These are phyloP conservation scores for Ellobius talpinus DNA, from an alignment of 2,113 vertebrate species.

Conservation along the genomic window DNA sequence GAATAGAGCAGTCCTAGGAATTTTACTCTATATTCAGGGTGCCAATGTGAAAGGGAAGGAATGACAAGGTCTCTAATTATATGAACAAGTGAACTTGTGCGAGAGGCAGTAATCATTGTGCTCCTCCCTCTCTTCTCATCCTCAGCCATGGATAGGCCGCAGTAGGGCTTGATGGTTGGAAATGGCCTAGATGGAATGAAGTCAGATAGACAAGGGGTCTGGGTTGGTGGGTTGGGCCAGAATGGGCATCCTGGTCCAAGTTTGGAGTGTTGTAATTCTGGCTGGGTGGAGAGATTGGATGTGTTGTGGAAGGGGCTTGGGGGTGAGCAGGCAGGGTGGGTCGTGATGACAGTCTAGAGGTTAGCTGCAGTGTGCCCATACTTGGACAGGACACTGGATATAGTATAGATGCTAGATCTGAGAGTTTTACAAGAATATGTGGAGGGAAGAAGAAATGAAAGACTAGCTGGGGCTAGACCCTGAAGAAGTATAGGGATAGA, in stretches of 20 bases:
- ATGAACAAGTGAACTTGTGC: neutral
- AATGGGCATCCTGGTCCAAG: neutral
- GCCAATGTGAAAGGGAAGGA: neutral
- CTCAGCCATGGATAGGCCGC: neutral
- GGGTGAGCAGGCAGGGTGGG: neutral
- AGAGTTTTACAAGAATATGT: neutral
- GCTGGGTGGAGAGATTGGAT: neutral
- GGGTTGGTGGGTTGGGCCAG: neutral
- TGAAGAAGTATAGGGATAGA: neutral
- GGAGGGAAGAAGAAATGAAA: neutral
- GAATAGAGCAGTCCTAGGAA: neutral
- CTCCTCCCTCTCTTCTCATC: neutral
- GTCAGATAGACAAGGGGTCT: neutral
- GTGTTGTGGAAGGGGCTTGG: neutral
- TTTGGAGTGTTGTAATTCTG: neutral
- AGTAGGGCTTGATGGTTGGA: neutral
- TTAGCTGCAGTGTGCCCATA: neutral
- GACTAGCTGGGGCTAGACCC: neutral
- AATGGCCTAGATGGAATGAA: neutral
- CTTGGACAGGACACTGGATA: neutral
- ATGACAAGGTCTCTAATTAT: neutral
- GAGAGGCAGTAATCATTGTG: neutral
- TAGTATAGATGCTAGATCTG: neutral
- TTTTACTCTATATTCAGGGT: neutral
- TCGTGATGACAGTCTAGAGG: neutral